A percentile compares a stretch with the other conserved stretches of the same genome.
Conservation (phyloP, 2,113 vertebrate species). For the Orthonyx spaldingii region DNA sequence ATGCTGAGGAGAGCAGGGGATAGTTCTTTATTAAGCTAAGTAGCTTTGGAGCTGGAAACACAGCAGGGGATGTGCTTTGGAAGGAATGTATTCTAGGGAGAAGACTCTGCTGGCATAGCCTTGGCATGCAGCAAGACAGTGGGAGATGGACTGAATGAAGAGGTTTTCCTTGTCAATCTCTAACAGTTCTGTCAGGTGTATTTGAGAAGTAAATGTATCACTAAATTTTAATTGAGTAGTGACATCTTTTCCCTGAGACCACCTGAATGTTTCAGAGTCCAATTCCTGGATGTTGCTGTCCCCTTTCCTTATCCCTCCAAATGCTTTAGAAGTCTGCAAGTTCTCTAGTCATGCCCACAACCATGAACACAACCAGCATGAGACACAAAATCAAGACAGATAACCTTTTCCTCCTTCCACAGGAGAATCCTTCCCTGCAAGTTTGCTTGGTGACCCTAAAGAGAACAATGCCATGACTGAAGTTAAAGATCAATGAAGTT, state of each 20-base stretch:
- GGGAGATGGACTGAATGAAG: background rate
- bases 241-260: background rate
- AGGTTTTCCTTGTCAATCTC: background rate
- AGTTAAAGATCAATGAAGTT: background rate
- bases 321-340: background rate
- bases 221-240: background rate
- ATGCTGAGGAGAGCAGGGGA: background rate
- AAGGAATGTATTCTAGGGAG: background rate
- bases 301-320: background rate
- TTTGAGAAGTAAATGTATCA: background rate
- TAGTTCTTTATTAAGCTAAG: background rate
- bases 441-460: background rate
- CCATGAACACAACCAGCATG: background rate
- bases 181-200: background rate
- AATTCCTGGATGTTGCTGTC: background rate
- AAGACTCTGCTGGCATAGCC: background rate
- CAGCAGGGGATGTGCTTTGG: background rate
- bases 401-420: background rate
- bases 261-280: background rate
- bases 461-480: accelerated
- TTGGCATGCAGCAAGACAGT: background rate
- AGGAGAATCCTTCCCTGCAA: background rate
- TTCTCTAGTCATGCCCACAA: background rate
- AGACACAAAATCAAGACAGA: background rate
- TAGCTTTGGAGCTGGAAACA: background rate